A percentile compares a stretch with the other conserved stretches of the same genome.
These are phyloP conservation scores for Vesta saturnalis DNA, from an alignment of 2,888 invertebrate genomes.

Conservation along the genomic window DNA sequence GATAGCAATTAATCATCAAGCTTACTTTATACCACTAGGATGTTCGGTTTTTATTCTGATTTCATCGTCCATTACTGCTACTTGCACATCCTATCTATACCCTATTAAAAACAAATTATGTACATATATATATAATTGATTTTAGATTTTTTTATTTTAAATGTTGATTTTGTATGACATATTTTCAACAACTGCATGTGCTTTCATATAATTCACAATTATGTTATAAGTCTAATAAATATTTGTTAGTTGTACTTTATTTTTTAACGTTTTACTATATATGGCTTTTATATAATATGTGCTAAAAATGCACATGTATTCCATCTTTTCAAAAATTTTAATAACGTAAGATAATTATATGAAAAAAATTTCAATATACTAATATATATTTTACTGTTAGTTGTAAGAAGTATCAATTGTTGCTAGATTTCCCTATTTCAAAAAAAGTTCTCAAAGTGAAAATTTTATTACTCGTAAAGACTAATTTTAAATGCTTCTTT, in stretches of 20 bases:
- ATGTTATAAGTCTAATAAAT: slow-evolving; percentile 11
- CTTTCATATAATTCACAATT: slow-evolving; percentile 5
- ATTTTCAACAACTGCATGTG: background rate
- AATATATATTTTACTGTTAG: slow-evolving; percentile 38
- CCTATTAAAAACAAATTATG: slow-evolving; percentile 40
- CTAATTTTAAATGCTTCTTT: slow-evolving; percentile 27
- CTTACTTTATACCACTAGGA: slow-evolving; percentile 30
- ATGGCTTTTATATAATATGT: slow-evolving; percentile 20
- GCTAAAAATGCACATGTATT: slow-evolving; percentile 25
- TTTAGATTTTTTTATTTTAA: slow-evolving; percentile 18
- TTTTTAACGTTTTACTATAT: slow-evolving; percentile 12
- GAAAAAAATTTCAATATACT: slow-evolving; percentile 22
- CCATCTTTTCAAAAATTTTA: slow-evolving; percentile 5
- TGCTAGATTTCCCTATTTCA: slow-evolving; percentile 32
- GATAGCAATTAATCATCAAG: slow-evolving; percentile 27
- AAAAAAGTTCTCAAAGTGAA: slow-evolving; percentile 19
- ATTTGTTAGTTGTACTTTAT: slow-evolving; percentile 8
- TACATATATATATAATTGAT: slow-evolving; percentile 42
- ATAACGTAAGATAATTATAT: slow-evolving; percentile 21
- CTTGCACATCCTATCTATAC: slow-evolving; percentile 42
- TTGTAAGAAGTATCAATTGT: slow-evolving; percentile 15
- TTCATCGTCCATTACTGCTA: slow-evolving; percentile 39
- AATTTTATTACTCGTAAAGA: slow-evolving; percentile 24
- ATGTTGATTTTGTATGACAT: slow-evolving; percentile 23
- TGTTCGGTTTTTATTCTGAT: slow-evolving; percentile 36